Evolutionary conservation across 2,888 invertebrate species (phyloP).

Genomic region (Syrphus vitripennis): DNA sequence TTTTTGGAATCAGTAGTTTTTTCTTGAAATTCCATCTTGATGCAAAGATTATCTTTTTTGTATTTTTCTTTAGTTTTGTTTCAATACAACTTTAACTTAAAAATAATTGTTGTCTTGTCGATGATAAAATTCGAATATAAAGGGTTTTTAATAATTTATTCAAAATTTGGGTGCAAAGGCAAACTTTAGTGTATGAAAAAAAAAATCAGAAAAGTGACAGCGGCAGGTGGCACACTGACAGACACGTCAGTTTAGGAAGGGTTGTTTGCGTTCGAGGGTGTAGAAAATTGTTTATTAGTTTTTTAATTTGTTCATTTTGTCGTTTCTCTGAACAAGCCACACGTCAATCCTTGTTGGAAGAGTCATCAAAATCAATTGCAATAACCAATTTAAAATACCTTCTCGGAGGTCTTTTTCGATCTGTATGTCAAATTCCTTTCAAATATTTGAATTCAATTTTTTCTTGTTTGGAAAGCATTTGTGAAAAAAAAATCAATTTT

Average conservation of each 20-base stretch:
- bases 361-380: too few relatives aligned
- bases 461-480: too few relatives aligned
- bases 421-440: too few relatives aligned
- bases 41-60: neutral
- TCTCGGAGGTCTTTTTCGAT: too few relatives aligned
- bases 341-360: too few relatives aligned
- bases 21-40: conserved; percentile 46
- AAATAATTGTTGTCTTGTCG: neutral
- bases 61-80: neutral
- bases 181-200: neutral
- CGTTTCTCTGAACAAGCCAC: too few relatives aligned
- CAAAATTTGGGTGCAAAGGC: neutral
- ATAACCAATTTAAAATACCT: too few relatives aligned
- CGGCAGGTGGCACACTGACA: neutral
- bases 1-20: conserved; percentile 18
- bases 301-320: too few relatives aligned
- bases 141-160: neutral
- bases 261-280: neutral
- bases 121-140: neutral
- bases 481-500: too few relatives aligned
- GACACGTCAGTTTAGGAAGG: neutral
- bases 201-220: neutral
- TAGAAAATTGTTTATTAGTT: neutral
- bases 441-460: too few relatives aligned
- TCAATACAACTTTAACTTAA: neutral